Evolutionary conservation across 2,797 vertebrate genomes (phyloP).

Genomic region (Tapirus indicus): DNA sequence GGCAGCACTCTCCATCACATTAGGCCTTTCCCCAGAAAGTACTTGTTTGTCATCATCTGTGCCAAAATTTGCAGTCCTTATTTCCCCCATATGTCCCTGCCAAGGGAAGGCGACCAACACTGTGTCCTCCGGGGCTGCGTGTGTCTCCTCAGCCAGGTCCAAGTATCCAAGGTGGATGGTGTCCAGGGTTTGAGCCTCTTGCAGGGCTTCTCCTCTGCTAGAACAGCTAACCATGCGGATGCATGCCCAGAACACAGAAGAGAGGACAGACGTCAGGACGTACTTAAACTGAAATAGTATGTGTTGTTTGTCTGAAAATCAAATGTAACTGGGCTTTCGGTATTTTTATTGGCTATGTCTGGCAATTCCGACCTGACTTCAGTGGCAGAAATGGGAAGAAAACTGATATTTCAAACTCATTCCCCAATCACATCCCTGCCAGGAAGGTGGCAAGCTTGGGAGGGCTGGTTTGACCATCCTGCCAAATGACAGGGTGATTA

Average conservation of each 20-base stretch:
- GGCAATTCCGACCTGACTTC: not conserved
- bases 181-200: not conserved
- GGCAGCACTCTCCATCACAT: no score
- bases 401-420: not conserved
- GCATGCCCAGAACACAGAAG: not conserved
- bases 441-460: not conserved
- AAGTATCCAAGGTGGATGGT: not conserved
- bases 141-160: not conserved
- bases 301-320: not conserved
- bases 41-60: not conserved
- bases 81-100: not conserved
- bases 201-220: not conserved
- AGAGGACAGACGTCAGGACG: rapidly evolving
- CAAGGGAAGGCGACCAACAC: no score
- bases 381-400: not conserved
- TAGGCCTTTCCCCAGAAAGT: not conserved
- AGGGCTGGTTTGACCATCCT: slow-evolving; percentile 43
- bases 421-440: no score
- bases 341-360: not conserved
- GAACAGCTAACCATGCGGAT: not conserved
- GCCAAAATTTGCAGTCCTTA: not conserved
- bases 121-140: not conserved
- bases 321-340: not conserved
- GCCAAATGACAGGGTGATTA: not conserved
- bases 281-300: not conserved